phyloP scores from a whole-genome alignment of 2,113 vertebrate species.

The Labeo catla region DNA sequence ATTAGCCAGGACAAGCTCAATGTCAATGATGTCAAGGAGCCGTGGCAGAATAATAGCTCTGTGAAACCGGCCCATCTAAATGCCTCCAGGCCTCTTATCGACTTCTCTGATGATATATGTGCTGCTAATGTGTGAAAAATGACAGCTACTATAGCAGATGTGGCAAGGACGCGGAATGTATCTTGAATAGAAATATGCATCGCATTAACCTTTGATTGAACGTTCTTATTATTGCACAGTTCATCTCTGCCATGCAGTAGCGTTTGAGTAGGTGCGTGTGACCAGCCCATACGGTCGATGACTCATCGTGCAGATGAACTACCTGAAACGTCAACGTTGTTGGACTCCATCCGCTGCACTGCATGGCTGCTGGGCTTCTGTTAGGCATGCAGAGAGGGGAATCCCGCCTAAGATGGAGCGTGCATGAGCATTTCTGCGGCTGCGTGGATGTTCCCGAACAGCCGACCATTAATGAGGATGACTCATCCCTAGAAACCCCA shows the following conservation, averaged over 20 bases:
- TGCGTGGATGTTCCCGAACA: constrained; percentile 75
- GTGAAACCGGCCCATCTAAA: constrained; percentile 18
- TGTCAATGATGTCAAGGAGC: constrained; percentile 44
- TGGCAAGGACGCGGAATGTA: background rate
- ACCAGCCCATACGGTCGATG: constrained; percentile 29
- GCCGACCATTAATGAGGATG: constrained; percentile 82
- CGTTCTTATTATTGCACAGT: constrained; percentile 29
- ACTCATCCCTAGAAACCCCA: constrained; percentile 77
- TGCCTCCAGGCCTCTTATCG: constrained; percentile 25
- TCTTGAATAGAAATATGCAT: background rate
- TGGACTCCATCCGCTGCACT: constrained; percentile 41
- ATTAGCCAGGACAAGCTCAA: constrained; percentile 44
- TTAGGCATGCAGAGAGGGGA: constrained; percentile 50
- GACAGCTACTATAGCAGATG: constrained; percentile 12
- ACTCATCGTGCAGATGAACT: constrained; percentile 48
- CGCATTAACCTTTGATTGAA: background rate
- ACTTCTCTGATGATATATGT: constrained; percentile 35
- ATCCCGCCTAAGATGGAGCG: constrained; percentile 44
- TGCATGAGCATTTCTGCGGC: constrained; percentile 62
- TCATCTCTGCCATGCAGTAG: constrained; percentile 1
- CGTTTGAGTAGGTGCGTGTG: background rate
- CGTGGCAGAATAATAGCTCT: constrained; percentile 8
- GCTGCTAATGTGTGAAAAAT: constrained; percentile 27
- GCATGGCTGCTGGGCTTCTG: constrained; percentile 39
- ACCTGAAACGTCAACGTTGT: constrained; percentile 17